Base-by-base conservation (phyloP, 2,113 vertebrate genomes). In the Microtus richardsoni region DNA sequence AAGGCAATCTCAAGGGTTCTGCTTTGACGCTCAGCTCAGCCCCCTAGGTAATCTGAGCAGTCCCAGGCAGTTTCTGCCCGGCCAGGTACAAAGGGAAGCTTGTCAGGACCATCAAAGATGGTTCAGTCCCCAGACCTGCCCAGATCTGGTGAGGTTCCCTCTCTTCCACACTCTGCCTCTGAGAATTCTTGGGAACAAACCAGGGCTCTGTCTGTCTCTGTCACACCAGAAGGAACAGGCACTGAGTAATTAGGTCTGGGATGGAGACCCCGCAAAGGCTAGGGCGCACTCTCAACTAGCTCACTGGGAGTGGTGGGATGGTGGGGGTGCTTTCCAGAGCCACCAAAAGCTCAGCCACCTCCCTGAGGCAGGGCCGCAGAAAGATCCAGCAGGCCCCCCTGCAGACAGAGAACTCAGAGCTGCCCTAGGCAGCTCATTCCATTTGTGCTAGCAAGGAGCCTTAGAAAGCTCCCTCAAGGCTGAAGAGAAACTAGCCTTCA, bases 31-130 rank as follows among this genome's bases (percentile, higher is more conserved):
- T 75, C 82, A n/a, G 36, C 77, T 83, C 54, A 2, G n/a, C 75
- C 66, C 60, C 73, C 86, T 44, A 60, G 11, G 83, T n/a, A 39
- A 80, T 71, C 68, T 3, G 21, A 78, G 90, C 79, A 79, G 89
- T 16, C 58, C 36, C 16, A 41, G 91, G 93, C 86, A 49, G 22
- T 52, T 30, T 70, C 0, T 75, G 89, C 88, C 73, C 74, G 62
- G 91, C 33, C 88, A 90, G 87, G 73, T 80, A 97, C 95, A 92
- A 96, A 97, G 66, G 89, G 80, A 58, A 13, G 83, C 92, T 93
- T 92, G 91, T 95, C 66, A 52, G 54, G 73, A n/a, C 78, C 10
- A 41, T 95, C n/a, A 52, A 64, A 4, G 5, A 64, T 1, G 22
- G 73, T 30, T 9, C 83, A 8, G 68, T 13, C 66, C 83, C 54